Evolutionary conservation across 2,888 invertebrate species (phyloP).

Genomic region (Crepidodera aurea): DNA sequence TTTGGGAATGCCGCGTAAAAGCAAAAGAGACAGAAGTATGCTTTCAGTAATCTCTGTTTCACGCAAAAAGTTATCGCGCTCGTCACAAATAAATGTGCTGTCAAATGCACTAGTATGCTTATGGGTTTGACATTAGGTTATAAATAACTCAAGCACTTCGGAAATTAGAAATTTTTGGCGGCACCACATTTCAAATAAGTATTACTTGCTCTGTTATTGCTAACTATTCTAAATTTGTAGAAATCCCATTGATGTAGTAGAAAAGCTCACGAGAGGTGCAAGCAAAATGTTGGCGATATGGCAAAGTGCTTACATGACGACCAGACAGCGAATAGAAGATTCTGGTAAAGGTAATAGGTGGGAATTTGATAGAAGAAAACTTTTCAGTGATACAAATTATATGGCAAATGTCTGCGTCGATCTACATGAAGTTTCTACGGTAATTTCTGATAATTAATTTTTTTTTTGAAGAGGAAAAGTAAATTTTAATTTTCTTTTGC

Average conservation of each 20-base stretch:
- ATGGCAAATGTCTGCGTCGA: constrained; percentile 82
- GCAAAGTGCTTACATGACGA: constrained; percentile 79
- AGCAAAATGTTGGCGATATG: constrained; percentile 76
- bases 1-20: no score
- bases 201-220: no score
- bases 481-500: neutral
- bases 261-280: constrained; percentile 64
- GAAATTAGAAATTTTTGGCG: no score
- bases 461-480: neutral
- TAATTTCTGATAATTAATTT: constrained; percentile 50
- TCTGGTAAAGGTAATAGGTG: constrained; percentile 87
- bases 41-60: no score
- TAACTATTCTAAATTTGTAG: no score
- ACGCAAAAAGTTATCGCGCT: no score
- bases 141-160: no score
- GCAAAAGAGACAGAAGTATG: no score
- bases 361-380: constrained; percentile 86
- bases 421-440: constrained; percentile 79
- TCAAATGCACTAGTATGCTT: no score
- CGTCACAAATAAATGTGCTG: no score
- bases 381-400: constrained; percentile 88
- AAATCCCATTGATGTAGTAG: constrained; percentile 45
- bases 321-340: constrained; percentile 83
- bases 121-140: no score
- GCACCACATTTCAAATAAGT: no score